A percentile compares a stretch with the other conserved stretches of the same genome.
Evolutionary conservation across 1,140 invertebrate species (phyloP).

Genomic region (Drosophila punjabiensis): DNA sequence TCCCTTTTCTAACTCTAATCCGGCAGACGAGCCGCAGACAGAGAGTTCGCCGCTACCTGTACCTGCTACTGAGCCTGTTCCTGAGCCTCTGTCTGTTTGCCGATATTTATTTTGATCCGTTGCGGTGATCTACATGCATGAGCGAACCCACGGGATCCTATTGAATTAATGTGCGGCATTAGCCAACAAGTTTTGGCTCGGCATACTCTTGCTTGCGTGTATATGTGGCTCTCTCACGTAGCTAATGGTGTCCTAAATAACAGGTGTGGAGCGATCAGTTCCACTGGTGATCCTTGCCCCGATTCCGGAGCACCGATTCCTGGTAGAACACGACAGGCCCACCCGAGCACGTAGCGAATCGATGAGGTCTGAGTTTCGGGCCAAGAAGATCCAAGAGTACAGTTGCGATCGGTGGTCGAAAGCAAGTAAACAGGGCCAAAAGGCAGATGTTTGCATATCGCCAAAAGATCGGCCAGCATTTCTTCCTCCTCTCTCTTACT

Average conservation of each 20-base stretch:
- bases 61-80: constrained; percentile 34
- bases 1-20: constrained; percentile 77
- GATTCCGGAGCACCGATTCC: constrained; percentile 40
- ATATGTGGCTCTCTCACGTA: constrained; percentile 35
- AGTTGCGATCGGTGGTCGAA: constrained; percentile 29
- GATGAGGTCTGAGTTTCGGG: constrained; percentile 37
- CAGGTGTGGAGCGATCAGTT: constrained; percentile 77
- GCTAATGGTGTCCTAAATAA: constrained; percentile 74
- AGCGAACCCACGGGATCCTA: constrained; percentile 48
- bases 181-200: constrained; percentile 67
- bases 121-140: constrained; percentile 66
- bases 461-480: constrained; percentile 62
- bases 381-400: constrained; percentile 22
- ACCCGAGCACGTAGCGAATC: constrained; percentile 69
- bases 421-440: constrained; percentile 39
- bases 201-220: not conserved
- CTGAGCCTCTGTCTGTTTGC: constrained; percentile 9
- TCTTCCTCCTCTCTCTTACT: constrained; percentile 29
- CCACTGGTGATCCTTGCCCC: constrained; percentile 46
- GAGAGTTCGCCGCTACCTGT: constrained; percentile 21
- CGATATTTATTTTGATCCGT: constrained; percentile 54
- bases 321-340: constrained; percentile 12
- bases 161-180: constrained; percentile 76
- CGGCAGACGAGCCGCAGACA: constrained; percentile 52
- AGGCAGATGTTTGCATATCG: constrained; percentile 78